Conservation (phyloP, 2,797 vertebrate species). For the Tadarida brasiliensis region DNA sequence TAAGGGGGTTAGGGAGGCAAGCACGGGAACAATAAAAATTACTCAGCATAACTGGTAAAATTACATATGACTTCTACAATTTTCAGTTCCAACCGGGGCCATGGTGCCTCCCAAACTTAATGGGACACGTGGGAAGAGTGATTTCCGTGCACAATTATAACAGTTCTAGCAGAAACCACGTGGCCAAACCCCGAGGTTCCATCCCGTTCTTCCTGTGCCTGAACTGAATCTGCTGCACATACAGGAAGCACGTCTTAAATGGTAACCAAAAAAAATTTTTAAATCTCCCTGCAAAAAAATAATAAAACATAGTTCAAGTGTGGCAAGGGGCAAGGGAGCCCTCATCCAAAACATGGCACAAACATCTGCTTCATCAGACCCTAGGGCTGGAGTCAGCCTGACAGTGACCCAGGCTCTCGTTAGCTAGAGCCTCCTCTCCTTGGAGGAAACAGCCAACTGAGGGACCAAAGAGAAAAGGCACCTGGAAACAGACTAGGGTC, state of each 20-base stretch:
- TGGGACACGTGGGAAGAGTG: background rate
- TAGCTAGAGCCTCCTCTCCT: background rate
- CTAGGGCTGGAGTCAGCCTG: accelerated
- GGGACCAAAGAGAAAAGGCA: background rate
- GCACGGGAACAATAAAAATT: background rate
- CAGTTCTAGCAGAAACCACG: background rate
- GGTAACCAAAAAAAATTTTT: background rate
- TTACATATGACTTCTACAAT: background rate
- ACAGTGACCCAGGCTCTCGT: background rate
- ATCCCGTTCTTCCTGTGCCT: background rate
- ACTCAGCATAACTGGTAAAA: background rate
- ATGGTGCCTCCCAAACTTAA: background rate
- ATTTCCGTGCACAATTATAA: background rate
- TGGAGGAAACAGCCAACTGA: background rate
- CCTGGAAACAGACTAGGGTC: background rate
- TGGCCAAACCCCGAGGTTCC: background rate
- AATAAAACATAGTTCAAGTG: background rate
- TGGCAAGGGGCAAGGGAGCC: background rate
- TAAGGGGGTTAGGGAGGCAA: background rate
- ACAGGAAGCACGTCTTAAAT: background rate
- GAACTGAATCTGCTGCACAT: background rate
- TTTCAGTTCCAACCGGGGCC: background rate
- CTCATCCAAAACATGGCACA: background rate
- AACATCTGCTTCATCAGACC: background rate
- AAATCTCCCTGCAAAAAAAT: background rate